Conservation (phyloP, 2,797 vertebrate genomes). For the Pagetopsis macropterus region DNA sequence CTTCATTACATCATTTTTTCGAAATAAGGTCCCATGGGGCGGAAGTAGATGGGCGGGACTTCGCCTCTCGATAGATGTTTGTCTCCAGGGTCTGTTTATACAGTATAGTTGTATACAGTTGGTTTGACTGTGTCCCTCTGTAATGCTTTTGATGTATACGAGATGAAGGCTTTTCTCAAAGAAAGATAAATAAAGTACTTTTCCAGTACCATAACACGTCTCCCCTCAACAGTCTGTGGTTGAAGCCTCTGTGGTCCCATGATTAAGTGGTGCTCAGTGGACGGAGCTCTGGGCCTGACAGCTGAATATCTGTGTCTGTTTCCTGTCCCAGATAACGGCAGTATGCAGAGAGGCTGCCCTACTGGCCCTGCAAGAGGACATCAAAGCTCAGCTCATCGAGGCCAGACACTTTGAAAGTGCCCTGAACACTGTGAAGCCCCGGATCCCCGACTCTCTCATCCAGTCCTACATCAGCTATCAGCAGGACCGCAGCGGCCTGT, state of each 20-base stretch:
- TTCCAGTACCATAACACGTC: background rate
- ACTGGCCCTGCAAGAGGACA: slow-evolving; percentile 90
- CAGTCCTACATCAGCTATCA: slow-evolving; percentile 90
- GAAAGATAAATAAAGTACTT: background rate
- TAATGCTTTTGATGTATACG: background rate
- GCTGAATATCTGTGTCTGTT: slow-evolving; percentile 72
- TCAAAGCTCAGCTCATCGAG: slow-evolving; percentile 78
- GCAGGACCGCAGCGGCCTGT: slow-evolving; percentile 84
- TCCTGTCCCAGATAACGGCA: slow-evolving; percentile 89
- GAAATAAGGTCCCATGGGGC: too few species aligned
- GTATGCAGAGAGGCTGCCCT: slow-evolving; percentile 94
- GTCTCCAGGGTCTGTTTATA: background rate
- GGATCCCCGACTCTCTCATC: slow-evolving; percentile 90
- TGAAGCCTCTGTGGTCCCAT: slow-evolving; percentile 23
- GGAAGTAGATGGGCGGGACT: too few species aligned
- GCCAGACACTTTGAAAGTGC: slow-evolving; percentile 88
- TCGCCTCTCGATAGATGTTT: background rate
- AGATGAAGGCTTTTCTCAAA: background rate
- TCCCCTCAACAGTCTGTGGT: background rate
- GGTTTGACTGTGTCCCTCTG: slow-evolving; percentile 10
- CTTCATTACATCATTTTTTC: too few species aligned
- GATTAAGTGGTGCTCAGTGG: slow-evolving; percentile 6
- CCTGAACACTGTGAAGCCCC: slow-evolving; percentile 86
- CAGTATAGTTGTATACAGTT: background rate
- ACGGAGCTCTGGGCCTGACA: slow-evolving; percentile 44